phyloP scores from a whole-genome alignment of 2,888 invertebrate genomes.

The Scelioninae gen. 1 region DNA sequence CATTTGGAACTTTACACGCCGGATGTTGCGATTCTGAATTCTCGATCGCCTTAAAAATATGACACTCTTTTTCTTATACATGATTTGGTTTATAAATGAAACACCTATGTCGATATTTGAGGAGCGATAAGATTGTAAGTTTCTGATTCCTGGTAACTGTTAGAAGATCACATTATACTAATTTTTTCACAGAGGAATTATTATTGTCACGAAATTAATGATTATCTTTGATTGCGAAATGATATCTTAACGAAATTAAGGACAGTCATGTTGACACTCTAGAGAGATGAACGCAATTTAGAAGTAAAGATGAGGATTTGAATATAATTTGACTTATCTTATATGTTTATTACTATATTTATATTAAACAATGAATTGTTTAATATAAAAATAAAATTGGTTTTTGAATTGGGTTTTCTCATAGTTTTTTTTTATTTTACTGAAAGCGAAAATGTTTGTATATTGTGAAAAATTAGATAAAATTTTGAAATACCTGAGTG shows the following conservation, averaged over 20 bases:
- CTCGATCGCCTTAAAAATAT: constrained; percentile 60
- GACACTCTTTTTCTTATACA: constrained; percentile 60
- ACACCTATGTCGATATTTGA: constrained; percentile 78
- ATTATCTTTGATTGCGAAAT: constrained; percentile 53
- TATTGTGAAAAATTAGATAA: too few species aligned
- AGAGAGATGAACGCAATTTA: constrained; percentile 36
- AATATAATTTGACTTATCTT: not conserved
- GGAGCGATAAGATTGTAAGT: constrained; percentile 70
- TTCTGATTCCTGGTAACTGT: constrained; percentile 67
- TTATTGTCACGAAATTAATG: constrained; percentile 56
- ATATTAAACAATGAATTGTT: too few species aligned
- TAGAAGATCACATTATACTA: constrained; percentile 61
- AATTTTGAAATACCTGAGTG: too few species aligned
- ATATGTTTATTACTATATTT: not conserved
- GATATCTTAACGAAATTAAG: constrained; percentile 56
- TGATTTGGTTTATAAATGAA: constrained; percentile 70
- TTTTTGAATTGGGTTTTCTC: too few species aligned
- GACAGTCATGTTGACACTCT: constrained; percentile 50
- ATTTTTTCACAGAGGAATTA: constrained; percentile 41
- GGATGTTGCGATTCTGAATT: constrained; percentile 70
- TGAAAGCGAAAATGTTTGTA: too few species aligned
- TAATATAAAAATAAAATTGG: too few species aligned
- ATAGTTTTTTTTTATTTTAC: too few species aligned
- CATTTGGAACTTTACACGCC: constrained; percentile 67
- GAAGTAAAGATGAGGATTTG: constrained; percentile 5